Evolutionary conservation across 2,113 vertebrate species (phyloP), one percentile per base, ranked within the genome.

Genomic region (Excalfactoria chinensis): DNA sequence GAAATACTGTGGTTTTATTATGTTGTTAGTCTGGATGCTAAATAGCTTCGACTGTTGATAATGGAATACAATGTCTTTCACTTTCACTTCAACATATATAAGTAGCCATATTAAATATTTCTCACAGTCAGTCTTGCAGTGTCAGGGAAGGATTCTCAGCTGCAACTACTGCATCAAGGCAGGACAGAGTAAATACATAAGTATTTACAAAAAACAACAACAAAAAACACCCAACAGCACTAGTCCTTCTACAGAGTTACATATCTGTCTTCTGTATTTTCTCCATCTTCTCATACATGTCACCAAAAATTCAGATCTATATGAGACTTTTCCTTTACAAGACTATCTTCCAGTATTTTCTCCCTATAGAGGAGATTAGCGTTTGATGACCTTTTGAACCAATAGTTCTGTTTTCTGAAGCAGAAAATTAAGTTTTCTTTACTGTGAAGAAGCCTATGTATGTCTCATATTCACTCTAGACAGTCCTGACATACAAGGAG

Each of bases 401-500:
- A 90, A 66, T 68, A 92, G 14, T 90, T 95, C 75, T 91, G 89
- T 89, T 93, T 95, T 77, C 90, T 94, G 95, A 93, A 94, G 92
- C 92, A 92, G 92, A 96, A 96, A 96, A 97, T 95, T 86, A 92
- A 93, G 63, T 90, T 93, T 88, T 84, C 48, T 93, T 82, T 82
- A 43, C 67, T 66, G 18, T 74, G 71, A 62, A 88, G 78, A 88
- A 93, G 66, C 30, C 87, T 74, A 20, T 16, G 67, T 84, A 46
- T 71, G 35, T 81, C 69, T 69, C 41, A 13, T 59, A 84, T 92
- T 92, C 75, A 87, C 0, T 1, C 51, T 55, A 90, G 75, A 44
- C 32, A 78, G 49, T 96, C 66, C 68, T 90, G 84, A 86, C 79
- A 69, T 28, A 78, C 10, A 48, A 81, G 76, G 55, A 84, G 55